phyloP scores from a whole-genome alignment of 2,113 vertebrate genomes.

The Hipposideros armiger region DNA sequence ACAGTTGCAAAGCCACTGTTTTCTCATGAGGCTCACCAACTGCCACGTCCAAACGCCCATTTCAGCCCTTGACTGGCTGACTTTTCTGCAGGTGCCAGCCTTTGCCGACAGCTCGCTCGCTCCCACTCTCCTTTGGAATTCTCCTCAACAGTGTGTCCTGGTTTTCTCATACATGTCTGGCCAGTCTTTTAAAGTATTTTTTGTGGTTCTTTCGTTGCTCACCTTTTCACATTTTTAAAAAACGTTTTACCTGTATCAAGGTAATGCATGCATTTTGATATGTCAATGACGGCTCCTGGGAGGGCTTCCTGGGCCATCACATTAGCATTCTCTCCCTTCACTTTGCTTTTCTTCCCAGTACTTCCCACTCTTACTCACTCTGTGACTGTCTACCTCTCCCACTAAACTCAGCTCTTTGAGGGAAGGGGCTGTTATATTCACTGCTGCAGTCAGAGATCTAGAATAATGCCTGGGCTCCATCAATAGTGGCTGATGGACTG shows the following conservation, averaged over 20 bases:
- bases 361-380: slow-evolving; percentile 7
- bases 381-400: background rate
- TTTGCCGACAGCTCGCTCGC: background rate
- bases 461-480: background rate
- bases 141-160: background rate
- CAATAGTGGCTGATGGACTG: background rate
- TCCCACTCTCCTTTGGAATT: background rate
- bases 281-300: background rate
- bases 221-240: background rate
- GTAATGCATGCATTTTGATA: background rate
- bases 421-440: background rate
- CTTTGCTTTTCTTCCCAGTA: background rate
- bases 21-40: background rate
- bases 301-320: background rate
- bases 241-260: background rate
- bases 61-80: background rate
- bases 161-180: slow-evolving; percentile 22
- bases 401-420: background rate
- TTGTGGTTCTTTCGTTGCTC: slow-evolving; percentile 4
- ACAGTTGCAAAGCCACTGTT: slow-evolving; percentile 1
- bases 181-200: background rate
- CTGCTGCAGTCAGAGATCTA: slow-evolving; percentile 9
- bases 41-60: slow-evolving; percentile 47
- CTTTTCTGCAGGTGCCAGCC: background rate
- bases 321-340: background rate